Base-by-base conservation (phyloP, 2,888 invertebrate species). In the Hedychridium roseum region DNA sequence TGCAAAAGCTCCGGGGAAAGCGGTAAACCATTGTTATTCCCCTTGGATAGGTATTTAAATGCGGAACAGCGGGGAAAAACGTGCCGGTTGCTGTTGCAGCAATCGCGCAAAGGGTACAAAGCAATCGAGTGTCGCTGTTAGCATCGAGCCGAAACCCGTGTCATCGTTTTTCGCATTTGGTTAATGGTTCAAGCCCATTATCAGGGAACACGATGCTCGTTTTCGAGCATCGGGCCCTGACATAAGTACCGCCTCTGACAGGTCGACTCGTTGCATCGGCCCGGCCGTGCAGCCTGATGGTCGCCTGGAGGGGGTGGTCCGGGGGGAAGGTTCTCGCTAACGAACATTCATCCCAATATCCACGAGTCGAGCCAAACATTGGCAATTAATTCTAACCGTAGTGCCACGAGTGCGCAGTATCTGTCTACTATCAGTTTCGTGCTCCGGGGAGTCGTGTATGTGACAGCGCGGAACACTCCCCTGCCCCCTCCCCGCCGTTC, bases 351-450 rank as follows among this genome's bases (percentile, higher is more conserved):
- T 68, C 60, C 64, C 59, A 64, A 66, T 66, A 64, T 68, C 57
- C 61, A 53, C 54, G 54, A 53, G 57, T 51, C 60, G 63, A 51
- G 46, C 66, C 67, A 70, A 72, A 71, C 69, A 72, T 69, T 69
- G 70, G 65, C 72, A 72, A 72, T 72, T 72, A 72, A 72, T 72
- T 72, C 68, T 56, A 60, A 58, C 63, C 57, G 63, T 60, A n/a
- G 62, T 60, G 51, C 64, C 60, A 64, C 56, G 64, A 62, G 61
- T 64, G 64, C 54, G 66, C 63, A 61, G 67, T 66, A 63, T 67
- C 61, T 63, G 66, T 68, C 67, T 66, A 62, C 68, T 68, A 70
- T 71, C 70, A 68, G 59, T 62, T 66, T 57, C 53, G 60, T 51
- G 59, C 70, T 69, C 65, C 54, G 54, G 70, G 68, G 66, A 67